These are phyloP conservation scores for Hemichromis elongatus DNA, from an alignment of 2,113 vertebrate genomes.

Conservation along the genomic window DNA sequence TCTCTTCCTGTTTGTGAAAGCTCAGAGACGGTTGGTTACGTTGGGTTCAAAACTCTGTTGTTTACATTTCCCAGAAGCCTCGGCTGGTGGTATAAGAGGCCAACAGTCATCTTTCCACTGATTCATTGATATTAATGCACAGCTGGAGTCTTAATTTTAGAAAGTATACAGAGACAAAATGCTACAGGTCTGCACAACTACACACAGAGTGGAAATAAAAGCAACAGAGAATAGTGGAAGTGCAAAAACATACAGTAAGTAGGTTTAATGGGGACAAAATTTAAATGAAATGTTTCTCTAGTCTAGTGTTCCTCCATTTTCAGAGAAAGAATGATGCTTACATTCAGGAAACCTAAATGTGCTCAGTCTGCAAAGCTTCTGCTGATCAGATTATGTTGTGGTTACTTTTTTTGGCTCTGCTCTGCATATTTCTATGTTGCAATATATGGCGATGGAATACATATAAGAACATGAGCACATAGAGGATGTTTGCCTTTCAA, in stretches of 20 bases:
- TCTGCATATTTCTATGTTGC: not conserved
- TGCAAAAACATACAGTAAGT: not conserved
- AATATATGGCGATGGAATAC: not conserved
- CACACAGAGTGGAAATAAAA: not conserved
- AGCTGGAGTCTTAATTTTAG: not conserved
- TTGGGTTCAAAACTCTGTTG: not conserved
- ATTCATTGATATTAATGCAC: not conserved
- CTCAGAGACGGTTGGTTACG: not conserved
- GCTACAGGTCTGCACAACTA: not conserved
- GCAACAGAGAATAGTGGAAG: not conserved
- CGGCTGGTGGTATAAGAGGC: not conserved
- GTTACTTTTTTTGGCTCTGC: not conserved
- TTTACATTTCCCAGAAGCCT: not conserved
- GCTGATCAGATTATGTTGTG: not conserved
- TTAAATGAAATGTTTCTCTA: not conserved
- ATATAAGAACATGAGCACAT: not conserved
- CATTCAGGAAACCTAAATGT: not conserved
- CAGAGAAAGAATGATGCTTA: not conserved
- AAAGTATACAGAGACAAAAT: not conserved
- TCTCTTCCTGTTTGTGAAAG: not conserved
- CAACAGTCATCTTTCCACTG: not conserved
- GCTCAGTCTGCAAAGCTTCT: not conserved
- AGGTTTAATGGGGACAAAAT: not conserved
- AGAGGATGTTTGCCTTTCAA: not conserved
- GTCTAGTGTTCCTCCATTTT: not conserved